Evolutionary conservation across 2,888 invertebrate genomes (phyloP), one percentile per base, ranked within the genome.

Genomic region (Hirtodrosophila duncani): DNA sequence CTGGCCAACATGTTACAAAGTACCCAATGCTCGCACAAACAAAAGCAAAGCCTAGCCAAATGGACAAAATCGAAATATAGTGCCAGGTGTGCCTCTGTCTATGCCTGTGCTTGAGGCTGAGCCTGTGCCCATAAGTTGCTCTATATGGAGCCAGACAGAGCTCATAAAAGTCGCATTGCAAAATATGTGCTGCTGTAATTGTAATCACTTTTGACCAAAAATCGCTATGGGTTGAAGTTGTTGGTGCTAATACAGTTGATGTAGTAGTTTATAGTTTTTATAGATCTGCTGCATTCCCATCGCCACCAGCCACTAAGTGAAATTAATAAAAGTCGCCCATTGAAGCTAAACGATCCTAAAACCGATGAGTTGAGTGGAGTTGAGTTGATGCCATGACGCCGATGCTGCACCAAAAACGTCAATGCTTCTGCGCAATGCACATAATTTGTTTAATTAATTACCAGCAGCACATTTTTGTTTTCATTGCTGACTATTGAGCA

Each of bases 361-460:
- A n/a, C n/a, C n/a, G n/a, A n/a, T n/a, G n/a, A n/a, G n/a, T n/a
- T n/a, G n/a, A n/a, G n/a, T n/a, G n/a, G n/a, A n/a, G n/a, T n/a
- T n/a, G n/a, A n/a, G n/a, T n/a, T n/a, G n/a, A n/a, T n/a, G n/a
- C n/a, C n/a, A n/a, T n/a, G n/a, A n/a, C n/a, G n/a, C n/a, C n/a
- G 50, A 55, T 60, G 49, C 51, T 67, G 74, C 38, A 81, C 81
- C 82, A 82, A 82, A 82, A 82, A 81, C 45, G 82, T 80, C 82
- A 80, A 68, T 53, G 62, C 57, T 56, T 61, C 81, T 78, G 79
- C 61, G 75, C 82, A 81, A 82, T 78, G 43, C 65, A 80, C 78
- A 80, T 77, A 82, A 77, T 77, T 77, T 77, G 75, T 77, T 82
- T 77, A 77, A 77, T 77, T 77, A 82, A 77, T 77, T 82, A 78